A percentile compares a stretch with the other conserved stretches of the same genome.
Conservation (phyloP, 2,797 vertebrate species). For the Rhodeus uyekii region DNA sequence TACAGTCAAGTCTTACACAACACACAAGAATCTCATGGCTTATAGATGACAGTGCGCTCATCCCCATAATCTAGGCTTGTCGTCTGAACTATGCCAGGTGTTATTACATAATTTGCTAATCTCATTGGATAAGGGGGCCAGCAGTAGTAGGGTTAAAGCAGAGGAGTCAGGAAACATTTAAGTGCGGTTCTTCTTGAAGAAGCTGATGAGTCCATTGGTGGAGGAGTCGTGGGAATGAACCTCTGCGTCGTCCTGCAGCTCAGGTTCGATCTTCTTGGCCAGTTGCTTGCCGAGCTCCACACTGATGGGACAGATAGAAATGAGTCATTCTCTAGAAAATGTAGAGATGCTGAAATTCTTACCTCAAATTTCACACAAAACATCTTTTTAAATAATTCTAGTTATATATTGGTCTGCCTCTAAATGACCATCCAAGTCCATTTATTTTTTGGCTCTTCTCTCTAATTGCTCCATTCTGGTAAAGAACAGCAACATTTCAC, state of each 20-base stretch:
- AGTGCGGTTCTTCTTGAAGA: constrained; percentile 91
- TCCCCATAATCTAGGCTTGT: constrained; percentile 40
- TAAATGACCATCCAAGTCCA: not conserved
- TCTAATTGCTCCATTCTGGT: not conserved
- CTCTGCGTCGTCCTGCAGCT: constrained; percentile 82
- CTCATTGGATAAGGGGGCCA: not conserved
- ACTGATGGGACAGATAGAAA: constrained; percentile 65
- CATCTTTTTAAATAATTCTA: not conserved
- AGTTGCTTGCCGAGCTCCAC: constrained; percentile 97
- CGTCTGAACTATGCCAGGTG: constrained; percentile 35
- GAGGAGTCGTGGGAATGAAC: constrained; percentile 93
- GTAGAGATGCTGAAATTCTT: too few relatives aligned
- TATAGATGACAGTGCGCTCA: constrained; percentile 60
- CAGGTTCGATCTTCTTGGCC: constrained; percentile 96
- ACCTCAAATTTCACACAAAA: not conserved
- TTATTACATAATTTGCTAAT: constrained; percentile 29
- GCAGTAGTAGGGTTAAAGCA: not conserved
- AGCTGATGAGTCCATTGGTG: constrained; percentile 94
- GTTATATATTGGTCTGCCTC: not conserved
- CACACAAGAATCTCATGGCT: constrained; percentile 50
- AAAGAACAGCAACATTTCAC: not conserved
- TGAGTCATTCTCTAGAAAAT: not conserved
- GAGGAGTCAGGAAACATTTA: constrained; percentile 60
- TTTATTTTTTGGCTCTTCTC: not conserved
- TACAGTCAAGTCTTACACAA: constrained; percentile 52